Evolutionary conservation across 2,113 vertebrate genomes (phyloP), one percentile per base, ranked within the genome.

Genomic region (Ammodytes dubius): DNA sequence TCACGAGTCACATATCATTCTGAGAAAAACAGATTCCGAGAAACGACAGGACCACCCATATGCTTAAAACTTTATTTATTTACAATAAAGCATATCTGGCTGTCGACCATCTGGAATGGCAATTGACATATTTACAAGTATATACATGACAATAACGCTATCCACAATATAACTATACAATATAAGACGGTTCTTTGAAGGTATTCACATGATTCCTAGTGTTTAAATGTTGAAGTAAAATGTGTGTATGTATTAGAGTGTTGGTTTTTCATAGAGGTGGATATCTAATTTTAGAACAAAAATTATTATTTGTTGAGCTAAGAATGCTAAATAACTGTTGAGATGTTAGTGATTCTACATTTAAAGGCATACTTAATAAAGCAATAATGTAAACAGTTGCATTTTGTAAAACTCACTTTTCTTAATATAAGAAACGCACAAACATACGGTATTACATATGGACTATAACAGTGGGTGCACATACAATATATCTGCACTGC

Each of bases 371-470:
- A 17, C 46, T 19, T 45, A 3, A 27, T 40, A 45, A 53, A 19
- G 5, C 6, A 43, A 19, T 1, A 17, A 45, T 15, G 2, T 64
- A 46, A 64, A 27, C 47, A 59, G 12, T 39, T 4, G 12, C 3
- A 46, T 3, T 6, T 52, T 45, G 12, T 70, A 67, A 78, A 86
- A 87, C 49, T 19, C 35, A 9, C 37, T 77, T 82, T 95, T 93
- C 94, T 95, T 95, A 95, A 95, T 94, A 90, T 95, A 96, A 94
- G 94, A 95, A 95, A 95, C 77, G 73, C 45, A 65, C 50, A 61
- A 49, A 80, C 11, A 72, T 56, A n/a, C 27, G 27, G 65, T 72
- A 52, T 74, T 83, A 74, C 59, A 90, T 52, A 61, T 37, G 42
- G 65, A 66, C 52, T 2, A 63, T 74, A 59, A 72, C 50, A 47